phyloP scores from a whole-genome alignment of 2,797 vertebrate species.

The Liasis olivaceus region DNA sequence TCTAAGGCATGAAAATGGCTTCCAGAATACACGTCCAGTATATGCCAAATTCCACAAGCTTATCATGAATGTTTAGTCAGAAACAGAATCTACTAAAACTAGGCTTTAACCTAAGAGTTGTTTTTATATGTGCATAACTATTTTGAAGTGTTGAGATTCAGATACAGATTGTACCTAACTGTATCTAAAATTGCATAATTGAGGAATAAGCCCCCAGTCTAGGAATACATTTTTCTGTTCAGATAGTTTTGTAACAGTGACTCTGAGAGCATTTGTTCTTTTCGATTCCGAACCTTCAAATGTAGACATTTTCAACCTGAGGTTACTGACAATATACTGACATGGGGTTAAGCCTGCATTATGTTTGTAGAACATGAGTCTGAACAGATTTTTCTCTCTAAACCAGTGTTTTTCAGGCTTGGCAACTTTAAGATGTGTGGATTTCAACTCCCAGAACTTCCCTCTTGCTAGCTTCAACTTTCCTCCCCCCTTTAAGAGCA shows the following conservation, averaged over 20 bases:
- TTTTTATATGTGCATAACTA: neutral
- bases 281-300: constrained; percentile 2
- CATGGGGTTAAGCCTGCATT: neutral
- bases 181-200: neutral
- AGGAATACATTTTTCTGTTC: neutral
- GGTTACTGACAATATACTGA: constrained; percentile 4
- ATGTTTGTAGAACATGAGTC: constrained; percentile 20
- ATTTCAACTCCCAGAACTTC: too few species aligned
- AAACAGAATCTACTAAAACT: neutral
- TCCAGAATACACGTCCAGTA: neutral
- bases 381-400: neutral
- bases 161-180: neutral
- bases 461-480: too few species aligned
- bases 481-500: too few species aligned
- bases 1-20: neutral
- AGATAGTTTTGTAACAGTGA: neutral
- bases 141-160: neutral
- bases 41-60: neutral
- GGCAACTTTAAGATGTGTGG: too few species aligned
- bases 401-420: too few species aligned
- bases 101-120: neutral
- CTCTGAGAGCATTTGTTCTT: constrained; percentile 19
- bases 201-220: neutral
- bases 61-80: neutral
- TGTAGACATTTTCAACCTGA: neutral